phyloP scores from a whole-genome alignment of 2,797 vertebrate species.

The Scolopax rusticola region DNA sequence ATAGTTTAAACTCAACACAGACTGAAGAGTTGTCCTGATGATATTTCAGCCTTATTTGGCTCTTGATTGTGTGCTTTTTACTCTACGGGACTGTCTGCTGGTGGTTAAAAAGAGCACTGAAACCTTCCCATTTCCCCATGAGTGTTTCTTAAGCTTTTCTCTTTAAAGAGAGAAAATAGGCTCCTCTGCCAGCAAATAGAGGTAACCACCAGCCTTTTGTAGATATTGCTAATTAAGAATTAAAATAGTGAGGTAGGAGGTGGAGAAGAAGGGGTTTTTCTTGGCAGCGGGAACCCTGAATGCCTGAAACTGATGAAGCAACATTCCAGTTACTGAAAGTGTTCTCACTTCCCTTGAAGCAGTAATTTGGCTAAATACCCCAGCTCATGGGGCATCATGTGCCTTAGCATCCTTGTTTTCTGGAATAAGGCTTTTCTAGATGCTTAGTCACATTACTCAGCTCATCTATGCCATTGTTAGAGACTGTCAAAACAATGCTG shows the following conservation, averaged over 20 bases:
- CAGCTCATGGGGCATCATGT: constrained; percentile 1
- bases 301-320: not conserved
- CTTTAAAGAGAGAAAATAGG: not conserved
- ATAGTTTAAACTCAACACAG: not conserved
- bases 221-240: not conserved
- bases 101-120: not conserved
- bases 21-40: not conserved
- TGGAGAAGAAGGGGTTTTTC: not conserved
- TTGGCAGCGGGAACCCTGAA: not conserved
- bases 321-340: not conserved
- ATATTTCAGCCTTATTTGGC: not conserved
- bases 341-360: constrained; percentile 14
- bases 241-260: not conserved
- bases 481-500: not conserved
- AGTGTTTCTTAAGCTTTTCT: not conserved
- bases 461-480: not conserved
- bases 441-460: not conserved
- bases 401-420: constrained; percentile 19
- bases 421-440: constrained; percentile 7
- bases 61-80: not conserved
- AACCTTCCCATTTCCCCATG: not conserved
- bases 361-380: not conserved
- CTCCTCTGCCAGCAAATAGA: not conserved
- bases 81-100: not conserved
- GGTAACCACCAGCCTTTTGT: not conserved